These are phyloP conservation scores for Bellardia pandia DNA, from an alignment of 2,888 invertebrate species.

Conservation along the genomic window DNA sequence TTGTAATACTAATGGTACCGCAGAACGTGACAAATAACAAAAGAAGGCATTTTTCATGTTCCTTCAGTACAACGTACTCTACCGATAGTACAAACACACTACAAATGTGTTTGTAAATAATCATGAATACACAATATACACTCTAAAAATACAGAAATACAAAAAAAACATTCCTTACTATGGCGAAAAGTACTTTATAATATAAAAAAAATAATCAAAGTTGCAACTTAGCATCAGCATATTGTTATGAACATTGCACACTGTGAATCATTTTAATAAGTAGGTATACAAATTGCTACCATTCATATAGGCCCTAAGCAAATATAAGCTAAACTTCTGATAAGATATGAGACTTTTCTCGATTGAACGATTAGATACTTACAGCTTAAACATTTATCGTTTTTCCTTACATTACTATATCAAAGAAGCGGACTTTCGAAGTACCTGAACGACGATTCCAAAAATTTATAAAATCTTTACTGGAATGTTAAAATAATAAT, in stretches of 20 bases:
- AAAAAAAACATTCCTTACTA: not conserved
- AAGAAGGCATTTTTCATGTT: slow-evolving; percentile 83
- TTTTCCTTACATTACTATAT: too few species aligned
- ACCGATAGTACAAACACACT: slow-evolving; percentile 40
- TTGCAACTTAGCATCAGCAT: slow-evolving; percentile 72
- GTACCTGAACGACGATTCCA: too few species aligned
- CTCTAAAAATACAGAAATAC: too few species aligned
- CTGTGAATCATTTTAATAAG: not conserved
- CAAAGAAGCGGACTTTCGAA: not conserved
- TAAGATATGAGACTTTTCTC: too few species aligned
- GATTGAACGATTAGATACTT: too few species aligned
- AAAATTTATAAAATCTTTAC: too few species aligned
- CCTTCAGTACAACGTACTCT: slow-evolving; percentile 64
- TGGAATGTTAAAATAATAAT: too few species aligned
- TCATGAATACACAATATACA: slow-evolving; percentile 62
- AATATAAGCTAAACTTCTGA: too few species aligned
- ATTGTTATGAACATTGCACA: slow-evolving; percentile 26
- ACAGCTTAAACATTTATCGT: too few species aligned
- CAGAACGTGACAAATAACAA: slow-evolving; percentile 83
- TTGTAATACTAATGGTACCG: slow-evolving; percentile 76
- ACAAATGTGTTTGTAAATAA: slow-evolving; percentile 50
- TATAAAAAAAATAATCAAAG: slow-evolving; percentile 55
- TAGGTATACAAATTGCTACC: not conserved
- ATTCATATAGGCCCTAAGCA: too few species aligned
- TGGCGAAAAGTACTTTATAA: slow-evolving; percentile 52